Evolutionary conservation across 2,888 invertebrate species (phyloP).

Genomic region (Leptopterna dolabrata): DNA sequence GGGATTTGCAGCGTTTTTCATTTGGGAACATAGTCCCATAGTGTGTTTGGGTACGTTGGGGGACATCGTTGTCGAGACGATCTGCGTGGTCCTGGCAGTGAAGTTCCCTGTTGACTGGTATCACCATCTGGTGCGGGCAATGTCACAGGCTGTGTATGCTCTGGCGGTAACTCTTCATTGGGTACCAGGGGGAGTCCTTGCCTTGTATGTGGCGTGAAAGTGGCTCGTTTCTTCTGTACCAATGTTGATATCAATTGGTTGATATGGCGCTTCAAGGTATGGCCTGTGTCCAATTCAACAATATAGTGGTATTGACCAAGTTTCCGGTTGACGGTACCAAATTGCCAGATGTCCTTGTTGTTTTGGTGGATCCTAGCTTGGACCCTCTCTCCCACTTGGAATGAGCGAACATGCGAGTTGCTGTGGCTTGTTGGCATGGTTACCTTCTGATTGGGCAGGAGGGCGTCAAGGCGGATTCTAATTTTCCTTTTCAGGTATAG

Average conservation of each 20-base stretch:
- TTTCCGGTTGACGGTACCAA: conserved; percentile 3
- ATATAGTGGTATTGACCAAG: conserved; percentile 36
- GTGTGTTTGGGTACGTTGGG: not conserved
- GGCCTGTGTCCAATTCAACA: conserved; percentile 26
- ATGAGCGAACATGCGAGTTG: not conserved
- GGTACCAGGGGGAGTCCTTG: not conserved
- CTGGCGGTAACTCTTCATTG: not conserved
- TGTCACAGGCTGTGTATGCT: not conserved
- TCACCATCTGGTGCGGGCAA: not conserved
- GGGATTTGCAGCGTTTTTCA: too few relatives aligned
- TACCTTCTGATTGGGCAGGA: conserved; percentile 37
- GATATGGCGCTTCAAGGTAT: conserved; percentile 13
- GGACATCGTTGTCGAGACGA: not conserved
- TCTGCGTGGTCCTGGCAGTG: not conserved
- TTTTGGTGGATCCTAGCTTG: not conserved
- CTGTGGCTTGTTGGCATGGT: not conserved
- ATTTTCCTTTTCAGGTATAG: conserved; percentile 57
- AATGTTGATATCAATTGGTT: conserved; percentile 21
- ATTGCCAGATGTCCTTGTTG: conserved; percentile 24
- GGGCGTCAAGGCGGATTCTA: conserved; percentile 49
- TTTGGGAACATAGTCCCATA: not conserved
- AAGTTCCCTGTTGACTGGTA: not conserved
- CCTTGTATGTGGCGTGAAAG: not conserved
- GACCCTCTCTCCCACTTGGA: conserved; percentile 38
- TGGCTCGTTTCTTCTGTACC: not conserved